These are phyloP conservation scores for Alouatta palliata DNA, from an alignment of 2,113 vertebrate genomes.

Conservation along the genomic window DNA sequence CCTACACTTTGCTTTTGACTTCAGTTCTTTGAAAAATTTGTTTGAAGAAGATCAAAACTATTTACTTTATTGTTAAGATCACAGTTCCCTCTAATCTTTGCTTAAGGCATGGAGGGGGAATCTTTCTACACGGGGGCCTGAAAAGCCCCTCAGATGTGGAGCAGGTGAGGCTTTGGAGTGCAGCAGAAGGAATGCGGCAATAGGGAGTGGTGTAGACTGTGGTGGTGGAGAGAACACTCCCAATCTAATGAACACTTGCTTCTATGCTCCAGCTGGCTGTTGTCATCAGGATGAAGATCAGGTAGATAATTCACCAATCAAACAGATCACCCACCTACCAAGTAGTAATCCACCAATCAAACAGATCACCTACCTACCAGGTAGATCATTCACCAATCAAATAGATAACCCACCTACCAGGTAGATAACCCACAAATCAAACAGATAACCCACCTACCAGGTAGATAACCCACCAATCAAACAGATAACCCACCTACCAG, in stretches of 20 bases:
- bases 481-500: too few relatives aligned
- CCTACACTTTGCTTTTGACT: background rate
- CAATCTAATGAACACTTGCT: background rate
- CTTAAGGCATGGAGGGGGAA: background rate
- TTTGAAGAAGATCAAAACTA: background rate
- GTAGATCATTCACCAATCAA: too few relatives aligned
- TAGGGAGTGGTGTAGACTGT: rapidly evolving
- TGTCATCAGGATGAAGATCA: background rate
- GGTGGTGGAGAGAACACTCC: background rate
- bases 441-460: too few relatives aligned
- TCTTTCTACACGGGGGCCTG: background rate
- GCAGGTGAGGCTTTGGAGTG: background rate
- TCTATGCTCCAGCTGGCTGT: rapidly evolving
- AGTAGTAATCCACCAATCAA: too few relatives aligned
- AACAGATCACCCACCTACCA: too few relatives aligned
- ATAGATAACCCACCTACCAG: too few relatives aligned
- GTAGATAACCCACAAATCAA: too few relatives aligned
- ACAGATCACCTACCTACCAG: too few relatives aligned
- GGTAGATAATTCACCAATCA: background rate
- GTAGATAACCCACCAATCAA: too few relatives aligned
- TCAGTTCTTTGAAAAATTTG: background rate
- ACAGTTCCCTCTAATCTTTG: too few relatives aligned
- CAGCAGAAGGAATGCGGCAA: background rate
- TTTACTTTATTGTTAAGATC: background rate
- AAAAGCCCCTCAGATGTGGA: too few relatives aligned